Evolutionary conservation across 35 echinoderm and acorn worm species (phyloP).

Genomic region (Ophiothrix spiculata): DNA sequence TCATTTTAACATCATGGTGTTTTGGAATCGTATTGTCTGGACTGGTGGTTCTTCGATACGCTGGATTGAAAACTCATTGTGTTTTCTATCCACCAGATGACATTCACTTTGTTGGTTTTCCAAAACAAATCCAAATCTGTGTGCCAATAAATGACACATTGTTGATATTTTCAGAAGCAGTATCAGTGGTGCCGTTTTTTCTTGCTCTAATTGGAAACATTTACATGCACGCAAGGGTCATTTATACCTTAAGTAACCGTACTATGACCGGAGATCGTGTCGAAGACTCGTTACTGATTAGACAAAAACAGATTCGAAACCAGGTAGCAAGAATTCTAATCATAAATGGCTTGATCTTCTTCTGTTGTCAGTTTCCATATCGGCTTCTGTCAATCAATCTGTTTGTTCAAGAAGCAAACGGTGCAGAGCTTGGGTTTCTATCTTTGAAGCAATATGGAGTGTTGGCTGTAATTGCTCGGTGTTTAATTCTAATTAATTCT

Average conservation of each 20-base stretch:
- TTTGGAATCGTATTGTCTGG: background rate
- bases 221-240: background rate
- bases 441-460: background rate
- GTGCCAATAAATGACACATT: background rate
- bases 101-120: background rate
- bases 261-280: background rate
- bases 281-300: background rate
- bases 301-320: background rate
- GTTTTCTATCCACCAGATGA: background rate
- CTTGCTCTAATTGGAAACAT: background rate
- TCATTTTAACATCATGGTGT: background rate
- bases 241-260: background rate
- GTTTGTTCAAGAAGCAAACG: background rate
- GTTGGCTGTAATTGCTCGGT: background rate
- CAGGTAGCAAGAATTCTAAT: constrained; percentile 9
- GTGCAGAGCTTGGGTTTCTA: background rate
- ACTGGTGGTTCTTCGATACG: background rate
- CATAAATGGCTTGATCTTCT: constrained; percentile 13
- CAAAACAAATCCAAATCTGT: background rate
- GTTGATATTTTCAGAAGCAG: too few species aligned
- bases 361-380: constrained; percentile 25
- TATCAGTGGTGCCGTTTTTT: background rate
- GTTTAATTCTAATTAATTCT: background rate
- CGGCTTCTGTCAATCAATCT: background rate
- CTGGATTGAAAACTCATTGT: background rate